Percentiles rank a stretch among this genome's conserved stretches.
phyloP scores from a whole-genome alignment of 2,113 vertebrate genomes.

The Thunnus maccoyii region DNA sequence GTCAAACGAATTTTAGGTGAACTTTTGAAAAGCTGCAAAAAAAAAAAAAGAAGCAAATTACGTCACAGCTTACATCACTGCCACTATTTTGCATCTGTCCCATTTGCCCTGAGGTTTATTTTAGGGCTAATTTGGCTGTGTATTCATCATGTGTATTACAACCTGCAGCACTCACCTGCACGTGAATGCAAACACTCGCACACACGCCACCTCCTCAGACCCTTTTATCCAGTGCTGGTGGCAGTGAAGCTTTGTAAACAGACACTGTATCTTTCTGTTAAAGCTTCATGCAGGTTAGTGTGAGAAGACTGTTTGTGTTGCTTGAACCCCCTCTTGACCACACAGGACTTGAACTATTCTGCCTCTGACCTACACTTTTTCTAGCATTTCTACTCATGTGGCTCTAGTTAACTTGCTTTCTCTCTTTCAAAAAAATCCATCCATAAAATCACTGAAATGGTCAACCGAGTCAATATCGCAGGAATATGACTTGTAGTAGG shows the following conservation, averaged over 20 bases:
- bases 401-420: too few species aligned
- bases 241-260: slow-evolving; percentile 15
- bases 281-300: slow-evolving; percentile 10
- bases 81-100: slow-evolving; percentile 11
- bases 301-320: slow-evolving; percentile 23
- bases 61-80: not conserved
- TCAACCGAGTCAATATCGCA: slow-evolving; percentile 26
- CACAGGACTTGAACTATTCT: not conserved
- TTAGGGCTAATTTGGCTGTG: not conserved
- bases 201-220: not conserved
- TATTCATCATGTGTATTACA: not conserved
- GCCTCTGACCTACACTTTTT: too few species aligned
- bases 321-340: not conserved
- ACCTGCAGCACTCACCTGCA: slow-evolving; percentile 1
- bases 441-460: not conserved
- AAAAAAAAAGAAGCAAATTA: too few species aligned
- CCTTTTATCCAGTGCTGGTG: not conserved
- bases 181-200: not conserved
- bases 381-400: too few species aligned
- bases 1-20: too few species aligned
- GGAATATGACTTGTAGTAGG: not conserved
- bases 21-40: too few species aligned
- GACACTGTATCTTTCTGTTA: not conserved
- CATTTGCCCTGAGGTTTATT: slow-evolving; percentile 7
- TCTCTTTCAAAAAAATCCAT: not conserved